A percentile compares a stretch with the other conserved stretches of the same genome.
These are phyloP conservation scores for Motacilla alba DNA, from an alignment of 2,113 vertebrate species.

Conservation along the genomic window DNA sequence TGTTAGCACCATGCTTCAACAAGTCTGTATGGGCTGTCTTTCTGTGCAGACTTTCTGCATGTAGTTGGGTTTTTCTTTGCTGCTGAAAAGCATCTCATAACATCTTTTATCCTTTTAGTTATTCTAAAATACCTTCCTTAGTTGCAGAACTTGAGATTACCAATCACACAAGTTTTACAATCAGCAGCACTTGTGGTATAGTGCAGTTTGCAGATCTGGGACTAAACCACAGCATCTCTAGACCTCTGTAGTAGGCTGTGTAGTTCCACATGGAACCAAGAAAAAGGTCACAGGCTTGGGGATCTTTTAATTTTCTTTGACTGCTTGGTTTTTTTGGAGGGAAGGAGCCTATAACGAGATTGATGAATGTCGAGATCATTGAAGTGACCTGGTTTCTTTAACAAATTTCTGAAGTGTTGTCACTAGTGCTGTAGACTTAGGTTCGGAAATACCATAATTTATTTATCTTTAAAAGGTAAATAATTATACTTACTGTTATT, in stretches of 20 bases:
- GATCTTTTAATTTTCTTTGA: not conserved
- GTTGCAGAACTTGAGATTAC: not conserved
- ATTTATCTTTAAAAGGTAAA: not conserved
- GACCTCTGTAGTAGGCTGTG: not conserved
- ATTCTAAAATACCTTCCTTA: not conserved
- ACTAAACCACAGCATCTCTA: not conserved
- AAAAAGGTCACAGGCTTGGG: not conserved
- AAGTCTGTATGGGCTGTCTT: rapidly evolving
- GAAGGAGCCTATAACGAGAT: not conserved
- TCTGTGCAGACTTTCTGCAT: not conserved
- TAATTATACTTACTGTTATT: not conserved
- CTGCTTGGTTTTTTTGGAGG: not conserved
- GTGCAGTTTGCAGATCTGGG: not conserved
- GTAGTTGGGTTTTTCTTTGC: not conserved
- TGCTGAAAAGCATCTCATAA: not conserved
- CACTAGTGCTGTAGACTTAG: not conserved
- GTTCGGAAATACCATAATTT: not conserved
- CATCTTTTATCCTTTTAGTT: not conserved
- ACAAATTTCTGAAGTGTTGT: not conserved
- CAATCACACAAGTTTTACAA: not conserved
- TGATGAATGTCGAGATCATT: rapidly evolving
- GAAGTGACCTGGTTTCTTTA: not conserved
- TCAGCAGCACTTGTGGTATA: not conserved
- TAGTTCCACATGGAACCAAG: not conserved
- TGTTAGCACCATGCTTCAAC: not conserved